phyloP scores from a whole-genome alignment of 2,113 vertebrate species.

The Paradoxurus hermaphroditus region DNA sequence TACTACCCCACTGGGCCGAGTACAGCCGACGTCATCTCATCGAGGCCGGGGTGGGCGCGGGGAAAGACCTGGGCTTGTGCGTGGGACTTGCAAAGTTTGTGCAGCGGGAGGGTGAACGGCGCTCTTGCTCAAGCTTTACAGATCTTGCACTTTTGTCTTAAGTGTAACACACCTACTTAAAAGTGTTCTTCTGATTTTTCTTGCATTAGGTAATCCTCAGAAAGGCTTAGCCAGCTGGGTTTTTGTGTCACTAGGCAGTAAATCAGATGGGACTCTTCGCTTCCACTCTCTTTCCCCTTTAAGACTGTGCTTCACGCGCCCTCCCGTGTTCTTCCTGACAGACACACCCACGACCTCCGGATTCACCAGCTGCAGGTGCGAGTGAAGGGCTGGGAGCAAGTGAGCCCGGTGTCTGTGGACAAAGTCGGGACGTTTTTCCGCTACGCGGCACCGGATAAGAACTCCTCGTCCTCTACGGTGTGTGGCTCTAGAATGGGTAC shows the following conservation, averaged over 20 bases:
- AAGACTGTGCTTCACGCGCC: neutral
- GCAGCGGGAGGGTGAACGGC: neutral
- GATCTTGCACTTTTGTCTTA: neutral
- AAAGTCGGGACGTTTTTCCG: constrained; percentile 98
- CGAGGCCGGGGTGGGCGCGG: neutral
- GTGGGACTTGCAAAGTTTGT: neutral
- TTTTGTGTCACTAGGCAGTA: neutral
- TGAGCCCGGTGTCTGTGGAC: constrained; percentile 97
- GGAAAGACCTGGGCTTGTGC: neutral
- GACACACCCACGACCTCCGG: constrained; percentile 96
- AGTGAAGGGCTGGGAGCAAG: constrained; percentile 97
- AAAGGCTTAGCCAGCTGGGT: neutral
- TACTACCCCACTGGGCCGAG: neutral
- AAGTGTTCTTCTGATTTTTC: neutral
- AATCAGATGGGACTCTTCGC: neutral
- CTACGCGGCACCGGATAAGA: constrained; percentile 96
- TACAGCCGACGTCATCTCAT: neutral
- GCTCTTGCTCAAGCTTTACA: neutral
- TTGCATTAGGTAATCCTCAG: neutral
- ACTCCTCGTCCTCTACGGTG: constrained; percentile 93
- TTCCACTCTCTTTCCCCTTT: neutral
- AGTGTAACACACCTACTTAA: neutral
- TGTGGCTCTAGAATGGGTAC: constrained; percentile 64
- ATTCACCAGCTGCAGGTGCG: constrained; percentile 96
- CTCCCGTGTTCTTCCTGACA: constrained; percentile 67